Base-by-base conservation (phyloP, 2,797 vertebrate genomes). In the Centropyge bicolor region DNA sequence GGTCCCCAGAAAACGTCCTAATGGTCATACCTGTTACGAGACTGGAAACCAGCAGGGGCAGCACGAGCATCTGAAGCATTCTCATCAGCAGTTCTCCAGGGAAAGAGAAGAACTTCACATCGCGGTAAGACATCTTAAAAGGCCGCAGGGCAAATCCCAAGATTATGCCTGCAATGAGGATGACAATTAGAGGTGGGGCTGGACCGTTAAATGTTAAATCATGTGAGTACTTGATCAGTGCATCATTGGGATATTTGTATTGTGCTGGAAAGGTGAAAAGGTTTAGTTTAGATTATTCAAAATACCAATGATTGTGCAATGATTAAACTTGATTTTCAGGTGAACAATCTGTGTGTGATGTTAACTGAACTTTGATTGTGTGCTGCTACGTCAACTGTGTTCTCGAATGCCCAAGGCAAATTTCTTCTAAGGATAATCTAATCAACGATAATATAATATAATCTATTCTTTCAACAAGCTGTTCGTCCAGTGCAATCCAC, bases 1-100 rank as follows among this genome's bases (percentile, higher is more conserved):
- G 40, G 22, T 74, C 9, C 13, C 46, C 6, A 43, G 5, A 2
- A 31, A 31, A 31, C 2, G 27, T 31, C 27, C 51, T 24, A 14
- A 13, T 64, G 27, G 65, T 68, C 71, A 35, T 84, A 99, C 98
- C 98, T 97, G 98, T 99, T 87, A 99, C 97, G 72, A 99, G 96
- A 91, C 98, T 99, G 93, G 98, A 99, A 72, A 99, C 94, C 90
- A 99, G 96, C 57, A 99, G 95, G 0, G 98, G 98, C 69, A 99
- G 92, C 87, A 99, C 98, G 85, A 99, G 72, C 98, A 99, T 99
- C 93, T 99, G 98, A 67, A 99, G 93, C 98, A 99, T 99, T 76
- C 98, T 94, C 98, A 99, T 99, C 82, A 99, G 94, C 74, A 99
- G 95, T 60, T 99, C 98, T 74, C 98, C 98, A 0, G 98, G 98